phyloP scores from a whole-genome alignment of 2,888 invertebrate genomes.

The Zaprionus obscuricornis region DNA sequence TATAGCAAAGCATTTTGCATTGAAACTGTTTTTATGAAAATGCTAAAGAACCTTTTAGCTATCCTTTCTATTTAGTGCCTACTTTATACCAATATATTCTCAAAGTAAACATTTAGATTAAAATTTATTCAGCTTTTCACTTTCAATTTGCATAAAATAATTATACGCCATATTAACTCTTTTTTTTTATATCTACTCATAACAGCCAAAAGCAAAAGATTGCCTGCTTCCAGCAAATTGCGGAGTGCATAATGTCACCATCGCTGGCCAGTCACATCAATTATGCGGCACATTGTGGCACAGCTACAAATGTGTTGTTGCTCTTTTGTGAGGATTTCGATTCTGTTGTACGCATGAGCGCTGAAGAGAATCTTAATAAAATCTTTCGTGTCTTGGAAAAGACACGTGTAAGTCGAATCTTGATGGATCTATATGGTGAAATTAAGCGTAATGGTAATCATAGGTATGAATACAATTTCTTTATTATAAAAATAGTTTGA shows the following conservation, averaged over 20 bases:
- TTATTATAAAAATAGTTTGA: not conserved
- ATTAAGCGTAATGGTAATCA: constrained; percentile 90
- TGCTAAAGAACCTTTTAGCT: too few relatives aligned
- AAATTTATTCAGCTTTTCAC: not conserved
- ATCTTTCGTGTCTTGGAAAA: constrained; percentile 89
- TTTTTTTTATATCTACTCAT: constrained; percentile 2
- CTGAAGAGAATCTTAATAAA: constrained; percentile 91
- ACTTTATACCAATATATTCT: too few relatives aligned
- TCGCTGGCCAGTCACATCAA: constrained; percentile 84
- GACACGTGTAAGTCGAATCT: constrained; percentile 88
- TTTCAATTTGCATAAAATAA: too few relatives aligned
- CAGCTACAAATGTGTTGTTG: constrained; percentile 89
- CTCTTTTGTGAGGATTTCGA: constrained; percentile 90
- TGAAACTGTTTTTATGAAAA: too few relatives aligned
- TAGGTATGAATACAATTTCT: constrained; percentile 56
- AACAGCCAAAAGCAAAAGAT: constrained; percentile 91
- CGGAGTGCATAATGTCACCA: constrained; percentile 87
- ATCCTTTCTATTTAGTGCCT: too few relatives aligned
- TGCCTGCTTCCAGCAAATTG: constrained; percentile 88
- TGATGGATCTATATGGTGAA: constrained; percentile 92
- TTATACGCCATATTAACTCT: not conserved
- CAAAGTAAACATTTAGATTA: too few relatives aligned
- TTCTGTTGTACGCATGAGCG: constrained; percentile 90
- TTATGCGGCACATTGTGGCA: constrained; percentile 87
- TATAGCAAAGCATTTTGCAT: too few relatives aligned